Evolutionary conservation across 2,888 invertebrate species (phyloP).

Genomic region (Metacarcinus magister): DNA sequence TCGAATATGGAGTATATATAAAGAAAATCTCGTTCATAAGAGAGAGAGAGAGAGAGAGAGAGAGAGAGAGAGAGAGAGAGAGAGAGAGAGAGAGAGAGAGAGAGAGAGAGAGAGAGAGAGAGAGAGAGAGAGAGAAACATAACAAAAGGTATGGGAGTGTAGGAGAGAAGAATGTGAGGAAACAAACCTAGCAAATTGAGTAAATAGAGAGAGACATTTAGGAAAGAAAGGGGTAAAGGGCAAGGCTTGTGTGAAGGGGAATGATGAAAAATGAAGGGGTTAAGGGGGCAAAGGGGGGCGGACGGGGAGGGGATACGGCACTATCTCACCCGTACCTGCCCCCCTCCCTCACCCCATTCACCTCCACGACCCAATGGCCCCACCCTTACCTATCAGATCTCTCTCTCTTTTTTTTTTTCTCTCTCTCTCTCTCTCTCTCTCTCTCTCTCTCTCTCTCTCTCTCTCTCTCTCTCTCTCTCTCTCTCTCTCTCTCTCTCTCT

Average conservation of each 20-base stretch:
- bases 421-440: constrained; percentile 9
- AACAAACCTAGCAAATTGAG: neutral
- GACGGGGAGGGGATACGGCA: neutral
- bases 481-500: neutral
- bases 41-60: constrained; percentile 6
- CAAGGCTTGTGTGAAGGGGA: neutral
- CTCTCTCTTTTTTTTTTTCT: neutral
- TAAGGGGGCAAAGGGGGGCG: too few species aligned
- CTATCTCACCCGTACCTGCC: neutral
- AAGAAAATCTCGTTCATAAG: neutral
- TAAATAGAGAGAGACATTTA: neutral
- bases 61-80: neutral
- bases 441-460: neutral
- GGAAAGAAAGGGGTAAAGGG: neutral
- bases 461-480: neutral
- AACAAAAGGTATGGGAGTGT: neutral
- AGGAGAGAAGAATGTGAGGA: neutral
- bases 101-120: neutral
- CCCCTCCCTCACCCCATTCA: neutral
- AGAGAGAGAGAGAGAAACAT: too few species aligned
- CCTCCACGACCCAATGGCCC: neutral
- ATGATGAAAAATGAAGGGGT: neutral
- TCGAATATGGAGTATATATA: too few species aligned
- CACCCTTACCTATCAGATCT: neutral
- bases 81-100: neutral